Percentiles rank a stretch among this genome's conserved stretches.
phyloP scores from a whole-genome alignment of 2,113 vertebrate genomes.

The Rhegmatorhina hoffmannsi region DNA sequence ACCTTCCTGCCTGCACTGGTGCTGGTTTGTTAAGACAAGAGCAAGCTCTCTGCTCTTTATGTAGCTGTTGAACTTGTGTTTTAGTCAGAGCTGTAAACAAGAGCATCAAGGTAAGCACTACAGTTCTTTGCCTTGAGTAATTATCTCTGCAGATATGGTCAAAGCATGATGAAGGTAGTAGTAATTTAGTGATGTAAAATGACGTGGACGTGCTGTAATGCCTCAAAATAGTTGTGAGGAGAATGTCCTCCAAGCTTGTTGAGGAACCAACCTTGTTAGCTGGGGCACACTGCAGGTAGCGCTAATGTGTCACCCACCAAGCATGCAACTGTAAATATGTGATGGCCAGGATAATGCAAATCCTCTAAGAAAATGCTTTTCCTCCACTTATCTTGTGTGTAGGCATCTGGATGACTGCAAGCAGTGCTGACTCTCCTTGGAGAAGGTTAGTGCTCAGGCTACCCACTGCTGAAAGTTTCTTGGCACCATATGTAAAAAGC shows the following conservation, averaged over 20 bases:
- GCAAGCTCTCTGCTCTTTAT: not conserved
- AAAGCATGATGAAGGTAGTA: not conserved
- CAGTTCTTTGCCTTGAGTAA: not conserved
- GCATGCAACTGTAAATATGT: not conserved
- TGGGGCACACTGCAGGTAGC: not conserved
- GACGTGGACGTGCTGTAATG: not conserved
- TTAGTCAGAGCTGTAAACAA: not conserved
- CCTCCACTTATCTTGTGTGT: not conserved
- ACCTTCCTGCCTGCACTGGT: not conserved
- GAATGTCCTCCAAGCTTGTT: not conserved
- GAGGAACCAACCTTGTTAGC: not conserved
- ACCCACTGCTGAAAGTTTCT: slow-evolving; percentile 15
- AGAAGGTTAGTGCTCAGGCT: not conserved
- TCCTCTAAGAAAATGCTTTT: not conserved
- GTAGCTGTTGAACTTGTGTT: not conserved
- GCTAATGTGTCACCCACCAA: not conserved
- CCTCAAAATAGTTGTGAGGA: not conserved
- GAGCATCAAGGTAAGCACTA: not conserved
- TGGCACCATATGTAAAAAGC: not conserved
- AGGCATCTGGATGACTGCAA: not conserved
- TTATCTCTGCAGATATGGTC: not conserved
- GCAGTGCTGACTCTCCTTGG: not conserved
- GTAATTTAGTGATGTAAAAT: not conserved
- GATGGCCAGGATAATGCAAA: not conserved
- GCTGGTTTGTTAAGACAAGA: not conserved